Evolutionary conservation across 1,140 invertebrate genomes (phyloP).

Genomic region (Lepidotrigona ventralis): DNA sequence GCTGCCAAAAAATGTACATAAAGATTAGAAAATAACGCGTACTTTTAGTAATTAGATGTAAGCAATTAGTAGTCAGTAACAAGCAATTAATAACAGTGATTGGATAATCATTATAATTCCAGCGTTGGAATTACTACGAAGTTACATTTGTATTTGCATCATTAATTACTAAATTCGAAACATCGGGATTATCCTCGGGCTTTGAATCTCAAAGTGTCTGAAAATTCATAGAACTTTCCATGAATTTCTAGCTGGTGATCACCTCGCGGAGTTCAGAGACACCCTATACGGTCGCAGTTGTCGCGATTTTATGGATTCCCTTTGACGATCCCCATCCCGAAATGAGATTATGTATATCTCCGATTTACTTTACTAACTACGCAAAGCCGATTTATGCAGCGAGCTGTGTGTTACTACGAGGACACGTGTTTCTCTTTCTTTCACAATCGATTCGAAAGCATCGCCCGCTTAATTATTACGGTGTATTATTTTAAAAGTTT

Average conservation of each 20-base stretch:
- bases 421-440: conserved; percentile 24
- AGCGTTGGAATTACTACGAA: too few species aligned
- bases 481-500: conserved; percentile 7
- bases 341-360: conserved; percentile 57
- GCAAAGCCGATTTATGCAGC: conserved; percentile 51
- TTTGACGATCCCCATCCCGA: conserved; percentile 33
- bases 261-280: not conserved
- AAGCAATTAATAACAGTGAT: too few species aligned
- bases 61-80: too few species aligned
- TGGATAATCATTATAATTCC: too few species aligned
- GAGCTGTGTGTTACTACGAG: conserved; percentile 18
- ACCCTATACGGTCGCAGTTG: conserved; percentile 18
- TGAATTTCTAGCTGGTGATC: not conserved
- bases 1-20: too few species aligned
- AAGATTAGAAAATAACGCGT: too few species aligned
- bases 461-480: conserved; percentile 26
- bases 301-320: conserved; percentile 52
- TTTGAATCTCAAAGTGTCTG: not conserved
- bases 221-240: not conserved
- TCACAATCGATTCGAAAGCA: conserved; percentile 14
- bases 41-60: too few species aligned
- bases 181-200: not conserved
- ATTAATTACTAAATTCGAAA: not conserved
- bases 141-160: too few species aligned
- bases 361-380: conserved; percentile 44